Evolutionary conservation across 1,140 invertebrate species (phyloP).

Genomic region (Pomacea maculata): DNA sequence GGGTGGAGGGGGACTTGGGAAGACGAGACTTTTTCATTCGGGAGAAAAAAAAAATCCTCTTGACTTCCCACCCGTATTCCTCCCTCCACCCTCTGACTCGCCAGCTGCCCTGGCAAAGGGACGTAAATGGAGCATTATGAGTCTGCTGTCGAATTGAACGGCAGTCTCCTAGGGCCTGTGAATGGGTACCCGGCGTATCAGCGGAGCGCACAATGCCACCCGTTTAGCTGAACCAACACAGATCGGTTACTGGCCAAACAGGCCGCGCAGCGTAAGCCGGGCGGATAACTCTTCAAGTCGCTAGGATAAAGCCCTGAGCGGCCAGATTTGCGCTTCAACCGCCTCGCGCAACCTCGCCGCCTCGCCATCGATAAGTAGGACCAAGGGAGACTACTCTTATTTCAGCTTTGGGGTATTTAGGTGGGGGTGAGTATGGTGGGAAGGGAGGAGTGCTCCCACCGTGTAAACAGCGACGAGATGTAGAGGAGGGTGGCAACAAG

Average conservation of each 20-base stretch:
- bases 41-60: too few species aligned
- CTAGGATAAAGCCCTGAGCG: conserved; percentile 12
- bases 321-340: neutral
- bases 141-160: too few species aligned
- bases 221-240: conserved; percentile 22
- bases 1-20: too few species aligned
- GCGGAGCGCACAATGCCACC: conserved; percentile 8
- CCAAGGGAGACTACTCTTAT: too few species aligned
- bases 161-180: too few species aligned
- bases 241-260: conserved; percentile 22
- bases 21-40: too few species aligned
- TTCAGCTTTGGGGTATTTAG: too few species aligned
- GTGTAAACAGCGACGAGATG: neutral
- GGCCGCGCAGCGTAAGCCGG: neutral
- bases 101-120: too few species aligned
- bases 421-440: too few species aligned
- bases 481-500: neutral
- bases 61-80: neutral
- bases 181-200: too few species aligned
- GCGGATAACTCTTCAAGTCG: conserved; percentile 2
- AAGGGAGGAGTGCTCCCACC: neutral
- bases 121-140: too few species aligned
- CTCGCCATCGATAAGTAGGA: conserved; percentile 1
- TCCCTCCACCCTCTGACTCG: neutral
- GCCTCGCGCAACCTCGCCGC: neutral